Conservation (phyloP, 2,888 invertebrate species). For the Euzetes globulus region DNA sequence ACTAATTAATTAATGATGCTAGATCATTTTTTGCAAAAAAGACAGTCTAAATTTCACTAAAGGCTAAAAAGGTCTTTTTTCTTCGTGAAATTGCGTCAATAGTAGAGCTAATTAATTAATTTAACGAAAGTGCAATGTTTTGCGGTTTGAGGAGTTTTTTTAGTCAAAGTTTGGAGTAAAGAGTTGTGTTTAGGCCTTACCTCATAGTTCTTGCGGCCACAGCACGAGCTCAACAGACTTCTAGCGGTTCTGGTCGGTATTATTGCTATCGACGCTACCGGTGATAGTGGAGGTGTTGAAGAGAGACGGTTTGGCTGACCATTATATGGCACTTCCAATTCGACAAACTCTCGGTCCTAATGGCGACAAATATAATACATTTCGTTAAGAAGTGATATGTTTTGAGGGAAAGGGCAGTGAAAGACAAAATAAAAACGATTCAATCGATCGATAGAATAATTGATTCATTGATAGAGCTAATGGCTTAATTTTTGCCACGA, state of each 20-base stretch:
- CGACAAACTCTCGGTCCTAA: constrained; percentile 93
- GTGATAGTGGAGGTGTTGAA: constrained; percentile 48
- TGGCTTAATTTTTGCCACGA: no score
- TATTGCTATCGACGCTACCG: constrained; percentile 46
- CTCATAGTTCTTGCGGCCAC: constrained; percentile 30
- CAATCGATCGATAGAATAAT: no score
- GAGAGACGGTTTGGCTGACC: constrained; percentile 80
- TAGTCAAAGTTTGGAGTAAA: not conserved
- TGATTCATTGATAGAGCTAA: no score
- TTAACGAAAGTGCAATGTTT: no score
- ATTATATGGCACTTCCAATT: constrained; percentile 88
- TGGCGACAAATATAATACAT: not conserved
- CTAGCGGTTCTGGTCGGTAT: constrained; percentile 37
- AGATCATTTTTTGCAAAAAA: no score
- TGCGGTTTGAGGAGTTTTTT: no score
- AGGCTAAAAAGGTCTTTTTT: no score
- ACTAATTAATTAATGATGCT: no score
- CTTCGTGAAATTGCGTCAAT: no score
- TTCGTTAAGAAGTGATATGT: not conserved
- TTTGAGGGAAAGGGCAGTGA: not conserved
- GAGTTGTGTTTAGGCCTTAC: constrained; percentile 13
- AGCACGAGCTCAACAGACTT: constrained; percentile 44
- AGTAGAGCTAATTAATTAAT: no score
- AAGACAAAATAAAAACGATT: not conserved
- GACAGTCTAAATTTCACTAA: no score